Evolutionary conservation across 2,888 invertebrate species (phyloP).

Genomic region (Oxytorus armatus): DNA sequence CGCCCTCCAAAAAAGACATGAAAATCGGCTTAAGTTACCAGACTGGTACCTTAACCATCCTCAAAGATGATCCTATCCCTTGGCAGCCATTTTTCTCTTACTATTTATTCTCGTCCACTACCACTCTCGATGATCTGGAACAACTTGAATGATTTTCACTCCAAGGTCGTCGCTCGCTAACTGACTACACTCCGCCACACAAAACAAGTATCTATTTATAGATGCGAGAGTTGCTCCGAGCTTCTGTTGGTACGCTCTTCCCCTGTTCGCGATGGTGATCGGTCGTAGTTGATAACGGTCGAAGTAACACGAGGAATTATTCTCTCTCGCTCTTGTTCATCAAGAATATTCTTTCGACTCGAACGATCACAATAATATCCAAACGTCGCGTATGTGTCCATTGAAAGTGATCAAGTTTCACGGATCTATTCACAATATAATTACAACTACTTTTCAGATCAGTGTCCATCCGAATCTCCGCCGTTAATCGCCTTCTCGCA

Average conservation of each 20-base stretch:
- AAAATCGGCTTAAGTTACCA: too few species aligned
- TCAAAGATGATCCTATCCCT: conserved; percentile 21
- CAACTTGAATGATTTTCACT: conserved; percentile 59
- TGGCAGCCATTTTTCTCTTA: conserved; percentile 7
- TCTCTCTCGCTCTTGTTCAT: conserved; percentile 20
- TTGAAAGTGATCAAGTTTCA: conserved; percentile 13
- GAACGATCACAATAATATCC: conserved; percentile 31
- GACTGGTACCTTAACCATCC: conserved; percentile 2
- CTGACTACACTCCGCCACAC: conserved; percentile 7
- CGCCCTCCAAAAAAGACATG: too few species aligned
- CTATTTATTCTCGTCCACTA: conserved; percentile 31
- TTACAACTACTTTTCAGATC: conserved; percentile 50
- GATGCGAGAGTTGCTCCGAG: conserved; percentile 54
- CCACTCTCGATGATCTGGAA: conserved; percentile 49
- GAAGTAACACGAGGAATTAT: conserved; percentile 41
- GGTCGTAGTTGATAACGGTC: conserved; percentile 18
- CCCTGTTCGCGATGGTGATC: conserved; percentile 28
- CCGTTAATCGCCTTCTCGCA: too few species aligned
- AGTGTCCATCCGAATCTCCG: not conserved
- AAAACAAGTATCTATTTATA: conserved; percentile 66
- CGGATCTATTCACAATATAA: conserved; percentile 44
- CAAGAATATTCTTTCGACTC: conserved; percentile 22
- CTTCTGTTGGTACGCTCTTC: conserved; percentile 42
- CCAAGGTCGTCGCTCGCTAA: conserved; percentile 62
- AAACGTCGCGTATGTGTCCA: conserved; percentile 36